Base-by-base conservation (phyloP, 2,888 invertebrate genomes). In the Tortrix viridana region DNA sequence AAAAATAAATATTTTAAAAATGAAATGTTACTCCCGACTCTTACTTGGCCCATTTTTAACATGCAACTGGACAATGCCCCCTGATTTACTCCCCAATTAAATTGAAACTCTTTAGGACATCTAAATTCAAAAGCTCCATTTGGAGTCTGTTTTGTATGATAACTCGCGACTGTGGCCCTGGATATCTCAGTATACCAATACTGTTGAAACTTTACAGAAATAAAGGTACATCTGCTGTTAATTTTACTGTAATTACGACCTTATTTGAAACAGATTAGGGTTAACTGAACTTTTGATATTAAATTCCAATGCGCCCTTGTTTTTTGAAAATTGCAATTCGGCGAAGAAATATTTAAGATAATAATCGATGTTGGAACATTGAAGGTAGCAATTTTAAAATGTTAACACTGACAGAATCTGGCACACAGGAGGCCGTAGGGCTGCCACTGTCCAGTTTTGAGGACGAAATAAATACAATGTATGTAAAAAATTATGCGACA, bases 31-130 rank as follows among this genome's bases (percentile, higher is more conserved):
- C 7, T 32, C 3, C 32, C 32, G 4, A 14, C 5, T 57, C 52
- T 3, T 9, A 46, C 62, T 47, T 56, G 58, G 50, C 41, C 26
- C 23, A 20, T 60, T 67, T 69, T 67, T 67, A 69, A 70, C 71
- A 69, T 66, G 67, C 58, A 49, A 56, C 65, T 58, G 46, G 61
- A 54, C 48, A 55, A 68, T 71, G 69, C 69, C 70, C 68, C 55
- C 66, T 69, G 72, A 74, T 73, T 71, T 72, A 72, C 67, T 63
- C 37, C 54, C 73, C 72, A 74, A 74, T 73, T 74, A 75, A 72
- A 69, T 56, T 49, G 56, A 68, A 67, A 65, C 3, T 9, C 32
- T 1, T 12, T 32, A 3, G 12, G 9, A 12, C 12, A 22, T 12
- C 1, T 32, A 32, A 32, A 32, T 32, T 12, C 32, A 12, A 32